These are phyloP conservation scores for Caenorhabditis brenneri DNA, from an alignment of 1,140 invertebrate genomes.

Conservation along the genomic window DNA sequence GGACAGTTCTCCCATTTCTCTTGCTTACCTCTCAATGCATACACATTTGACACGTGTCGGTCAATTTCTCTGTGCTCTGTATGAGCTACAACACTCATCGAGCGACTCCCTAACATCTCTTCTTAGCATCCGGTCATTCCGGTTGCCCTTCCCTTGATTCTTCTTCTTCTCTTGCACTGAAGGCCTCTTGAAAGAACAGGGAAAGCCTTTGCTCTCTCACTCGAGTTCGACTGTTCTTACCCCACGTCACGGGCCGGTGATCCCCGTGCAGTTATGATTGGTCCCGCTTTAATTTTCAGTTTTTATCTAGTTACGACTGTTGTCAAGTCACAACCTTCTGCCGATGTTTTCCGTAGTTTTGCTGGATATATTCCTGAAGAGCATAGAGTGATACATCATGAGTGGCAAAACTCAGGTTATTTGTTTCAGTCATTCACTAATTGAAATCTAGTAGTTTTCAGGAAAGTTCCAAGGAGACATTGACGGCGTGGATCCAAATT, in stretches of 20 bases:
- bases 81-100: background rate
- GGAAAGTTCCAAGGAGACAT: constrained; percentile 71
- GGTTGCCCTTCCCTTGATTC: constrained; percentile 25
- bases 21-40: background rate
- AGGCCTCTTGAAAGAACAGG: constrained; percentile 21
- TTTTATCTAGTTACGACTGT: background rate
- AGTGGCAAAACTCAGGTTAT: constrained; percentile 41
- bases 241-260: background rate
- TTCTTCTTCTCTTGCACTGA: background rate
- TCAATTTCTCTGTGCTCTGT: constrained; percentile 30
- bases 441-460: too few species aligned
- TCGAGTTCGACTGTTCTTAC: background rate
- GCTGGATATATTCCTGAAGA: constrained; percentile 7
- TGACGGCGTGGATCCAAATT: constrained; percentile 64
- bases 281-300: background rate
- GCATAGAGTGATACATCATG: background rate
- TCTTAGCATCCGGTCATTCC: constrained; percentile 32
- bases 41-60: constrained; percentile 39
- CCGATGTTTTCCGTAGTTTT: constrained; percentile 25
- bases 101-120: background rate
- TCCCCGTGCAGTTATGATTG: background rate
- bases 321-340: constrained; percentile 17
- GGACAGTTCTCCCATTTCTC: constrained; percentile 36
- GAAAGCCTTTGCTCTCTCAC: background rate
- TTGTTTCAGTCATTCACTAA: too few species aligned